Conservation (phyloP, 2,888 invertebrate genomes). For the Aricia artaxerxes region DNA sequence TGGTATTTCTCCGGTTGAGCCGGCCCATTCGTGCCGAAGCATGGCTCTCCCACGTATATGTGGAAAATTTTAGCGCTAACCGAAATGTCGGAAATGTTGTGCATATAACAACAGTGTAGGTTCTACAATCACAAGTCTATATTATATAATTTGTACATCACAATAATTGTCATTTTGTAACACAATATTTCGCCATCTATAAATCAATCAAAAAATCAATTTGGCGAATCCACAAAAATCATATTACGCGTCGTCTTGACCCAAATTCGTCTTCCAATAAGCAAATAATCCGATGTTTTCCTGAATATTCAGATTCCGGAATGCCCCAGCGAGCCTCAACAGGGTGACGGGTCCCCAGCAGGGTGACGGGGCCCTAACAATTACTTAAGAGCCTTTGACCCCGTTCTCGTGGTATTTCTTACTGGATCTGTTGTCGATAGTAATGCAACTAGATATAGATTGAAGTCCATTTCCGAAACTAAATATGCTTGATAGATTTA, state of each 20-base stretch:
- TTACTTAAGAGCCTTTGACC: conserved; percentile 66
- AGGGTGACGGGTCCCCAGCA: background rate
- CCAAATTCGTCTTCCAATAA: conserved; percentile 17
- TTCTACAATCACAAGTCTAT: too few relatives aligned
- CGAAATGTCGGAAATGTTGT: too few relatives aligned
- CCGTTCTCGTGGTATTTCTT: conserved; percentile 56
- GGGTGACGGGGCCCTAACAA: conserved; percentile 49
- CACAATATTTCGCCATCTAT: background rate
- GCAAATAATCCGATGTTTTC: conserved; percentile 29
- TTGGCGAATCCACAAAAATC: conserved; percentile 13
- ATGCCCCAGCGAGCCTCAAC: background rate
- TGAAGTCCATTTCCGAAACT: background rate
- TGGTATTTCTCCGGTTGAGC: too few relatives aligned
- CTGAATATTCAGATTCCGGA: conserved; percentile 25
- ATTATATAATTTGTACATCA: background rate
- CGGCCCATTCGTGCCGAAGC: too few relatives aligned
- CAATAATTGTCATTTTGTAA: background rate
- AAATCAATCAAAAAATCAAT: background rate
- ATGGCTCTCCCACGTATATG: too few relatives aligned
- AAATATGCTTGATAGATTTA: background rate
- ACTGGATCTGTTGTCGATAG: conserved; percentile 35
- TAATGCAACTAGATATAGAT: conserved; percentile 22
- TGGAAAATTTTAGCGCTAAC: too few relatives aligned
- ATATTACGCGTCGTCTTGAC: conserved; percentile 26
- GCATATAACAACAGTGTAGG: too few relatives aligned